Base-by-base conservation (phyloP, 2,888 invertebrate genomes). In the Synergus japonicus region DNA sequence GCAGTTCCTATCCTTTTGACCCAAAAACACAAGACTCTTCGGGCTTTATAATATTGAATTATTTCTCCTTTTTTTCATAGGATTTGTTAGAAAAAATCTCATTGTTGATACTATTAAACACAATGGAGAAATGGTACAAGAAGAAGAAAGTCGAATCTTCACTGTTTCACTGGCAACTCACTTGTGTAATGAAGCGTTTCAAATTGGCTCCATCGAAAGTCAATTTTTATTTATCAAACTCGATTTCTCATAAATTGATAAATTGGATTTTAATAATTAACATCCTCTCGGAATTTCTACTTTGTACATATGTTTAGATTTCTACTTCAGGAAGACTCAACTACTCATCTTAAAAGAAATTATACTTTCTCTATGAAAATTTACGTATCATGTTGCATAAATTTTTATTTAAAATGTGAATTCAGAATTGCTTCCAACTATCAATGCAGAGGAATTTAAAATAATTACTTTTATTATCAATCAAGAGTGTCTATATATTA, bases 291-390 rank as follows among this genome's bases (percentile, higher is more conserved):
- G 22, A 12, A 60, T 60, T 22, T 60, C 60, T 60, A 22, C 18
- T 22, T 60, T 60, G 15, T 54, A 54, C n/a, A 54, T 22, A 60
- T 22, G 10, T 22, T 22, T 60, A 12, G 60, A 54, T 73, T 73
- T 73, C 49, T 54, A 73, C n/a, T 54, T 37, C 29, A 15, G 4
- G 15, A 73, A 37, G 37, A 73, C 15, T 49, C 49, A 15, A 69
- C 29, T 49, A 69, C 29, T 29, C 29, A 37, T 49, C 29, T 29
- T 49, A 2, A 18, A 58, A 18, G 3, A 1, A 58, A 58, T 58
- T 18, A 22, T 69, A 69, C 46, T 69, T 69, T 69, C 69, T 49
- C 69, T 67, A 67, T 46, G 46, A 46, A 67, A 67, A 67, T 44
- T 44, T 66, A 44, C 44, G 7, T 22, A 12, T n/a, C 43, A 43